A percentile compares a stretch with the other conserved stretches of the same genome.
phyloP scores from a whole-genome alignment of 2,888 invertebrate genomes.

The Volucella inflata region DNA sequence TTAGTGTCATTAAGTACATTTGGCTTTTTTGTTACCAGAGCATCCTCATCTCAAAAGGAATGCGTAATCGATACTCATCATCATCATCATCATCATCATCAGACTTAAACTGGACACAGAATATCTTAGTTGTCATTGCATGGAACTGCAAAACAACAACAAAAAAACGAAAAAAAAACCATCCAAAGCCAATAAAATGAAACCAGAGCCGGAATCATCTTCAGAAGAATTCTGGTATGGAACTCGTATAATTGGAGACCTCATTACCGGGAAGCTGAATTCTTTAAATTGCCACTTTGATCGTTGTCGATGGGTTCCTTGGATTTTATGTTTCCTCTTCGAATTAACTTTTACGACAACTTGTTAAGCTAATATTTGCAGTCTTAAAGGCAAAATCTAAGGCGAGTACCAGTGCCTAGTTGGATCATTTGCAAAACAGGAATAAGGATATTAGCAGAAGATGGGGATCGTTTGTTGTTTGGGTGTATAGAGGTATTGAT shows the following conservation, averaged over 20 bases:
- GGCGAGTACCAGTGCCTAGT: too few relatives aligned
- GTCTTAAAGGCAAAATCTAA: too few relatives aligned
- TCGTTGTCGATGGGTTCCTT: slow-evolving; percentile 5
- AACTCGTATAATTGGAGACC: slow-evolving; percentile 12
- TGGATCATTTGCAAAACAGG: too few relatives aligned
- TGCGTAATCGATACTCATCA: slow-evolving; percentile 43
- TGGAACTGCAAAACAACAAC: neutral
- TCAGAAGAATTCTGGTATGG: slow-evolving; percentile 4
- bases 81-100: slow-evolving; percentile 2
- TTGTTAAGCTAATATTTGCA: neutral
- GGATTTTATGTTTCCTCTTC: neutral
- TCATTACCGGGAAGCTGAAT: slow-evolving; percentile 10
- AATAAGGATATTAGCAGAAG: too few relatives aligned
- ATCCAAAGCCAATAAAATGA: too few relatives aligned
- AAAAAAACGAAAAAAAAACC: neutral
- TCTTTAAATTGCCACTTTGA: neutral
- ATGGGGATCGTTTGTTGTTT: too few relatives aligned
- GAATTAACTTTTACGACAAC: too few relatives aligned
- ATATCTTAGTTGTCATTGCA: slow-evolving; percentile 14
- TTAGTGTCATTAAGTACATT: neutral
- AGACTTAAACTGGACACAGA: slow-evolving; percentile 6
- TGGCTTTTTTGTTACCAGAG: neutral
- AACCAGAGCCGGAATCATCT: neutral
- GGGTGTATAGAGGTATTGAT: too few relatives aligned
- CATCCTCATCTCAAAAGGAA: slow-evolving; percentile 7